A percentile compares a stretch with the other conserved stretches of the same genome.
These are phyloP conservation scores for Myrmophylax atrothorax DNA, from an alignment of 2,113 vertebrate species.

Conservation along the genomic window DNA sequence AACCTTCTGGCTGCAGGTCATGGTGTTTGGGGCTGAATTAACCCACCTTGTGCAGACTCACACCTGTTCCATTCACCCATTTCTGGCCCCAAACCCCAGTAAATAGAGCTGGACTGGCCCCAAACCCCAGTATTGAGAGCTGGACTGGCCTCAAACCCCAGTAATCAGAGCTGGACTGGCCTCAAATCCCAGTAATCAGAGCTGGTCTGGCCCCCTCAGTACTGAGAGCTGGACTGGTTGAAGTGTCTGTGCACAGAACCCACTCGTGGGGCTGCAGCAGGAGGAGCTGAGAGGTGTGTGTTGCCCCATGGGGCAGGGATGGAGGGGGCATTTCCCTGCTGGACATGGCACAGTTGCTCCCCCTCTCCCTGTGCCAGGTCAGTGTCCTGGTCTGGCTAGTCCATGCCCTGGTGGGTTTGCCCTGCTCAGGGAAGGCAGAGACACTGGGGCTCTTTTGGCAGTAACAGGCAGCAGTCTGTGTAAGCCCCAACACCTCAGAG, in stretches of 20 bases:
- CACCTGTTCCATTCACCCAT: rapidly evolving
- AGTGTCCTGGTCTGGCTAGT: not conserved
- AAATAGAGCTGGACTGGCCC: too few species aligned
- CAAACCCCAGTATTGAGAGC: rapidly evolving
- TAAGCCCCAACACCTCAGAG: not conserved
- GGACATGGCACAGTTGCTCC: rapidly evolving
- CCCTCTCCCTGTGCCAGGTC: not conserved
- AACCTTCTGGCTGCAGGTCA: not conserved
- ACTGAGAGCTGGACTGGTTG: not conserved
- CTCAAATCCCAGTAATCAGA: too few species aligned
- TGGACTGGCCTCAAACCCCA: not conserved
- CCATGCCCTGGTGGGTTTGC: rapidly evolving
- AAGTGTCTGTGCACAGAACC: not conserved
- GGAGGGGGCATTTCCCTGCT: not conserved
- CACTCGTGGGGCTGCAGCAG: not conserved
- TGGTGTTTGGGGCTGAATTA: not conserved
- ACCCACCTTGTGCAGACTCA: rapidly evolving
- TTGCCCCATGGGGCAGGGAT: not conserved
- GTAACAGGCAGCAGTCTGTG: not conserved
- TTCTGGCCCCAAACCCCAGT: not conserved
- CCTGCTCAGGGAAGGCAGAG: not conserved
- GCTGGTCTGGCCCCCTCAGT: not conserved
- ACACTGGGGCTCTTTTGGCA: not conserved
- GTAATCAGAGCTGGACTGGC: not conserved
- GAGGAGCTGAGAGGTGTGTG: not conserved